Evolutionary conservation across 2,113 vertebrate species (phyloP), one percentile per base, ranked within the genome.

Genomic region (Brachionichthys hirsutus): DNA sequence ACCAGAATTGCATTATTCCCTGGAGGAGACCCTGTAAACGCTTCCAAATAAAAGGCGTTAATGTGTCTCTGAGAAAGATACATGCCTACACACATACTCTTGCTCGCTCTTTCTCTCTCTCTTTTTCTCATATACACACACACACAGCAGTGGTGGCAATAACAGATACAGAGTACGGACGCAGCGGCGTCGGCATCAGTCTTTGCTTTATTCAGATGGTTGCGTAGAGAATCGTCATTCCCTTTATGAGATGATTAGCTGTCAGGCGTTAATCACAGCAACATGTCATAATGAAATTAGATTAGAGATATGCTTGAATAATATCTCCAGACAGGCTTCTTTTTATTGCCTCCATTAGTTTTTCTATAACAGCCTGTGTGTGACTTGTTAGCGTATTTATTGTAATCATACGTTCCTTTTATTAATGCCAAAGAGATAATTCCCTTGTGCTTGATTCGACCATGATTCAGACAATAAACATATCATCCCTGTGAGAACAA

Each of bases 271-370:
- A 79, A 79, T 85, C 77, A 67, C 62, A 42, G 19, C 54, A 70
- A 58, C 73, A 60, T 70, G 56, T 81, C 67, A 59, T 74, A 67
- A 75, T 82, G 53, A 78, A 81, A 85, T 75, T 54, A 82, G 70
- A 81, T 81, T 50, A 62, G 47, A 44, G 73, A 77, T 65, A 51
- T 22, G 59, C 75, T 78, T 58, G 6, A 60, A 62, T 57, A 73
- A 75, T 57, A 73, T 74, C 49, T 57, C 50, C 44, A 62, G 66
- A 59, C 53, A 56, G 55, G 73, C 61, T 72, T 59, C 70, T 75
- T 75, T 83, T 86, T 72, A 83, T 81, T 62, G 49, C 76, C 73
- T 66, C 81, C 73, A 75, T 86, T 81, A 81, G 53, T 70, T 73
- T 81, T 83, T 77, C 70, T 74, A 16, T 64, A 70, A 77, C 35